phyloP scores from a whole-genome alignment of 1,140 invertebrate genomes.

The Musca vetustissima region DNA sequence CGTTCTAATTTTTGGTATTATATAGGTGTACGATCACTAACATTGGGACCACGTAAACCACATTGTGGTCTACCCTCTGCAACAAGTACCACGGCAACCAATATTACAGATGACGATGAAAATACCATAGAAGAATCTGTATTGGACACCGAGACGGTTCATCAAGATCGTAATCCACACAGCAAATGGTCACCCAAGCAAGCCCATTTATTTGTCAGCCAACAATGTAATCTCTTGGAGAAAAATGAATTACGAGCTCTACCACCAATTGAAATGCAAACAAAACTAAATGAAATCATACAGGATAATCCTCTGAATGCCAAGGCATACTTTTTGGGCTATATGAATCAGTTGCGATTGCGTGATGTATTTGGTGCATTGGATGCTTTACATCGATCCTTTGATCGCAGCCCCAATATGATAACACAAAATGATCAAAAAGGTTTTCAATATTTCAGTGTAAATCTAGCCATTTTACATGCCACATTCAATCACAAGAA shows the following conservation, averaged over 20 bases:
- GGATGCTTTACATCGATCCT: constrained; percentile 81
- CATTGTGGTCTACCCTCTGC: neutral
- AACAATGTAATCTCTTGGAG: constrained; percentile 78
- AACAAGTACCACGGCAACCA: neutral
- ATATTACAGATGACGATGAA: constrained; percentile 11
- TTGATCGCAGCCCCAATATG: constrained; percentile 70
- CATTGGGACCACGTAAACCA: constrained; percentile 35
- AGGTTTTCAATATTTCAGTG: constrained; percentile 82
- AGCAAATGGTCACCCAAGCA: constrained; percentile 80
- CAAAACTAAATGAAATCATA: constrained; percentile 74
- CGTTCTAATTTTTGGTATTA: neutral
- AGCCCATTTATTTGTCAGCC: constrained; percentile 83
- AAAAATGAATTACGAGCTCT: constrained; percentile 79
- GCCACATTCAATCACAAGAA: constrained; percentile 83
- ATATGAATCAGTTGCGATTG: constrained; percentile 83
- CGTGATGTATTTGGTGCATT: constrained; percentile 85
- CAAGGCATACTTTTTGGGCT: constrained; percentile 89
- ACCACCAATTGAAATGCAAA: constrained; percentile 73
- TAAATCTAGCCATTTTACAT: constrained; percentile 86
- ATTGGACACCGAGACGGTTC: constrained; percentile 23
- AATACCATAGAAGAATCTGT: constrained; percentile 33
- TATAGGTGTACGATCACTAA: constrained; percentile 38
- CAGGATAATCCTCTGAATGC: constrained; percentile 78
- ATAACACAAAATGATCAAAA: constrained; percentile 65
- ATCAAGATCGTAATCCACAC: constrained; percentile 43